A percentile compares a stretch with the other conserved stretches of the same genome.
These are phyloP conservation scores for Prionace glauca DNA, from an alignment of 2,797 vertebrate genomes.

Conservation along the genomic window DNA sequence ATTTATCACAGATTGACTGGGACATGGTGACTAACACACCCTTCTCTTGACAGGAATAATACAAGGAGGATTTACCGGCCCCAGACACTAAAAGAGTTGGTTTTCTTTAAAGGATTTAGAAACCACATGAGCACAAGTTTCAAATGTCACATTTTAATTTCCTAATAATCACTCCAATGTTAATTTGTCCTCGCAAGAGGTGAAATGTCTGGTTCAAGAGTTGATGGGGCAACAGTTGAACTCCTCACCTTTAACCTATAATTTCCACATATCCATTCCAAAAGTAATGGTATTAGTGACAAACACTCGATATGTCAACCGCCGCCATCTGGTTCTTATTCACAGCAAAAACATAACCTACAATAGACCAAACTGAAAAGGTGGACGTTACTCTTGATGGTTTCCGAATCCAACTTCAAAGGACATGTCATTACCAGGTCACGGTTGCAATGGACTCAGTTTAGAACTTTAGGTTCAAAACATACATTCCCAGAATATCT, in stretches of 20 bases:
- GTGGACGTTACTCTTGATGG: conserved; percentile 11
- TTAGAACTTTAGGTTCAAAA: not conserved
- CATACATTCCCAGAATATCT: not conserved
- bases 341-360: conserved; percentile 29
- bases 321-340: conserved; percentile 32
- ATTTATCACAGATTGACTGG: conserved; percentile 15
- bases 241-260: conserved; percentile 30
- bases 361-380: conserved; percentile 30
- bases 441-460: not conserved
- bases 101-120: not conserved
- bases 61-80: not conserved
- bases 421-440: not conserved
- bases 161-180: conserved; percentile 23
- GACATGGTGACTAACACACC: not conserved
- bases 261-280: conserved; percentile 25
- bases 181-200: not conserved
- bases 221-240: conserved; percentile 17
- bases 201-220: not conserved
- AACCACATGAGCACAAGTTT: not conserved
- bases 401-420: conserved; percentile 31
- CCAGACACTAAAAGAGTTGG: not conserved
- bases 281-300: conserved; percentile 9
- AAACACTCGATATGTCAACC: not conserved
- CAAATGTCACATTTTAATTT: conserved; percentile 30
- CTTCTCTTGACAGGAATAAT: not conserved